Conservation (phyloP, 2,113 vertebrate genomes). For the Empidonax alnorum region DNA sequence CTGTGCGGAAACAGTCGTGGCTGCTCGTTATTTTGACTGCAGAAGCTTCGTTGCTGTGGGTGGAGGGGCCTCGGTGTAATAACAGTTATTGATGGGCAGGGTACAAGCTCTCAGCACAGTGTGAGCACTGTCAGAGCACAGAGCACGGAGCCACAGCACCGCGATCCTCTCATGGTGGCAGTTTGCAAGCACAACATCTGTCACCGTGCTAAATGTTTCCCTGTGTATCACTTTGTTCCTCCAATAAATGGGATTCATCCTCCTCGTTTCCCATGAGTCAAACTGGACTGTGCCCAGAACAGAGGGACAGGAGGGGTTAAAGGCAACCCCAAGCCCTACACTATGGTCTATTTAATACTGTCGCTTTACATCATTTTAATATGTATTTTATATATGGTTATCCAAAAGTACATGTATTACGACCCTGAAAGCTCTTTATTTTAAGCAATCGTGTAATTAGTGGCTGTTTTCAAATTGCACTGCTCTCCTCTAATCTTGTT, state of each 20-base stretch:
- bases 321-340: not conserved
- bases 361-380: not conserved
- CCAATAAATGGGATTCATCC: not conserved
- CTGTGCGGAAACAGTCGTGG: rapidly evolving
- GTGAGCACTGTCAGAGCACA: not conserved
- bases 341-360: not conserved
- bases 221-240: rapidly evolving
- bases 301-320: not conserved
- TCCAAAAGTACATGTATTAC: conserved; percentile 33
- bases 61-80: not conserved
- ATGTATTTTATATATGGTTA: conserved; percentile 27
- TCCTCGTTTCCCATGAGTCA: rapidly evolving
- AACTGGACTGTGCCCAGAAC: not conserved
- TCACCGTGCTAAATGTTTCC: rapidly evolving
- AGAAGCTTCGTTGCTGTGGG: not conserved
- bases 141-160: rapidly evolving
- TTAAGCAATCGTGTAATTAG: conserved; percentile 58
- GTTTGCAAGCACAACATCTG: not conserved
- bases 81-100: not conserved
- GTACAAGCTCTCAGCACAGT: not conserved
- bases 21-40: not conserved
- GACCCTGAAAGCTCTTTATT: conserved; percentile 44
- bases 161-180: not conserved
- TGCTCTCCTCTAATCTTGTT: conserved; percentile 68
- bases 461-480: conserved; percentile 66